Conservation (phyloP, 1,140 invertebrate genomes). For the Drosophila pseudoananassae region DNA sequence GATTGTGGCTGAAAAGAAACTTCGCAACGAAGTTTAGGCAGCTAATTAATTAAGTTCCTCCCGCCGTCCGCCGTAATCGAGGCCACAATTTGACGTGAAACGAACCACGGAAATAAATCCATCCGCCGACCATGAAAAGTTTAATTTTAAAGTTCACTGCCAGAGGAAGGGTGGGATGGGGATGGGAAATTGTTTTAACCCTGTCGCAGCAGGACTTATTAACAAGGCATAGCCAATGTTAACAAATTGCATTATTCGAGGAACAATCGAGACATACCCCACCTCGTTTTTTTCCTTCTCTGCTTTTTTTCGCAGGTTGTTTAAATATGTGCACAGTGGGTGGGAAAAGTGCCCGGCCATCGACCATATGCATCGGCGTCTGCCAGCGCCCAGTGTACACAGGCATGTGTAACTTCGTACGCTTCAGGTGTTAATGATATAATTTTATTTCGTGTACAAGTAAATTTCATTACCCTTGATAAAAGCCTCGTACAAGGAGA, state of each 20-base stretch:
- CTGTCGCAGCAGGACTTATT: conserved; percentile 52
- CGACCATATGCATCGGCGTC: neutral
- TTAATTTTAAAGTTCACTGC: conserved; percentile 40
- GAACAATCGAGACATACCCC: conserved; percentile 53
- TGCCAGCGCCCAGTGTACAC: neutral
- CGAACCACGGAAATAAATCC: conserved; percentile 23
- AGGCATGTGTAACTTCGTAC: conserved; percentile 37
- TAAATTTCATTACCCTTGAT: conserved; percentile 79
- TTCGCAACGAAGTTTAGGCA: conserved; percentile 61
- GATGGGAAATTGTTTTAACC: conserved; percentile 60
- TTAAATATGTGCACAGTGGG: conserved; percentile 45
- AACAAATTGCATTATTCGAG: conserved; percentile 78
- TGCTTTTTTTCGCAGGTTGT: conserved; percentile 11
- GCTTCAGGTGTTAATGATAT: conserved; percentile 78
- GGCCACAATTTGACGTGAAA: conserved; percentile 17
- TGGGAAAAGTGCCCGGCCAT: conserved; percentile 30
- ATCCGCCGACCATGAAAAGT: conserved; percentile 26
- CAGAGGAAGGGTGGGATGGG: neutral
- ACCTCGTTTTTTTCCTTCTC: neutral
- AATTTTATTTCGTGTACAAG: conserved; percentile 74
- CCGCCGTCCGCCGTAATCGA: neutral
- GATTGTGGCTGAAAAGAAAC: conserved; percentile 69
- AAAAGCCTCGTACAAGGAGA: conserved; percentile 52
- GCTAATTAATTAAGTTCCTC: conserved; percentile 82
- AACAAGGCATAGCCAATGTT: conserved; percentile 75